These are phyloP conservation scores for Dryobota labecula DNA, from an alignment of 2,888 invertebrate species.

Conservation along the genomic window DNA sequence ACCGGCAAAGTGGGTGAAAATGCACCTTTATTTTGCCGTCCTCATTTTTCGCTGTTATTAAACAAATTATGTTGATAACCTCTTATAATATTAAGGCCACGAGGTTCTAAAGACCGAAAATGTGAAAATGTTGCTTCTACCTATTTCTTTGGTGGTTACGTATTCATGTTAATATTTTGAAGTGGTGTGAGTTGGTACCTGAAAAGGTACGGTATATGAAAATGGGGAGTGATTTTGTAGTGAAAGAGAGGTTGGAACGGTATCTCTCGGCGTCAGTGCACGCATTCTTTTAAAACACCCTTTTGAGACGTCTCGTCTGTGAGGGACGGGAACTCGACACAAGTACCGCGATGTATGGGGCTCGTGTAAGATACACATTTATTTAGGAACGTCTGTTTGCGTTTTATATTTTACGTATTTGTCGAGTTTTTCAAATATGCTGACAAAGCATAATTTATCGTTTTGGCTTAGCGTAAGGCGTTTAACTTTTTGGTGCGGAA, in stretches of 20 bases:
- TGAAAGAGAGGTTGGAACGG: constrained; percentile 73
- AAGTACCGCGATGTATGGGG: constrained; percentile 72
- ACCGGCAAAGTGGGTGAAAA: constrained; percentile 75
- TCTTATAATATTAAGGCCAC: constrained; percentile 57
- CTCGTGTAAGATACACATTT: constrained; percentile 59
- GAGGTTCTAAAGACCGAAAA: constrained; percentile 53
- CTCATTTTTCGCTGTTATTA: constrained; percentile 68
- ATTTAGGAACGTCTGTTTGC: constrained; percentile 47
- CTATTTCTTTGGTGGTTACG: constrained; percentile 43
- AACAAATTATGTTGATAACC: constrained; percentile 65
- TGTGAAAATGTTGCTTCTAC: constrained; percentile 50
- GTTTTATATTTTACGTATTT: constrained; percentile 45
- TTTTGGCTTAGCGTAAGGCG: constrained; percentile 15
- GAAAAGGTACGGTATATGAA: constrained; percentile 71
- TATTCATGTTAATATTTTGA: constrained; percentile 63
- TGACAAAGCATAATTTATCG: constrained; percentile 13
- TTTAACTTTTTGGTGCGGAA: constrained; percentile 14
- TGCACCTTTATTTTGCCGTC: constrained; percentile 72
- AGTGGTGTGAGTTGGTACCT: constrained; percentile 62
- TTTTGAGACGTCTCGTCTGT: constrained; percentile 84
- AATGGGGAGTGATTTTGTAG: constrained; percentile 79
- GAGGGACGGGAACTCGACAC: constrained; percentile 71
- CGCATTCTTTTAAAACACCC: constrained; percentile 84
- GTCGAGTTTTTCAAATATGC: constrained; percentile 23
- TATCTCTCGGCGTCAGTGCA: constrained; percentile 77